These are phyloP conservation scores for Megalops cyprinoides DNA, from an alignment of 2,797 vertebrate species.

Conservation along the genomic window DNA sequence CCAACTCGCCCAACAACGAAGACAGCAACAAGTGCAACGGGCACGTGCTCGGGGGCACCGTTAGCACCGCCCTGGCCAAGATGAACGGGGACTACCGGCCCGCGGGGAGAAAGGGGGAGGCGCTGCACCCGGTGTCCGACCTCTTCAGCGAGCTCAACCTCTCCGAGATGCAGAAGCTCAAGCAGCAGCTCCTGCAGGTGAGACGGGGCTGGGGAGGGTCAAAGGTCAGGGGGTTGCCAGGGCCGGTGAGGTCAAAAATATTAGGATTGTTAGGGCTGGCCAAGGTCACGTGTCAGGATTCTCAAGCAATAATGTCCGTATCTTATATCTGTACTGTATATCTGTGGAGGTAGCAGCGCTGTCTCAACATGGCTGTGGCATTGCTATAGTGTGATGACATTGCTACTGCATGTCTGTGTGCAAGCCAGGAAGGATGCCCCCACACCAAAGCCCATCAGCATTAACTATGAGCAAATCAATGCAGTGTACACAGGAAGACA, in stretches of 20 bases:
- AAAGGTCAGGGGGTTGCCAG: not conserved
- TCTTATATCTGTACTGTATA: no score
- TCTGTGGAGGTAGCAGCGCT: no score
- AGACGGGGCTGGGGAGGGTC: slow-evolving; percentile 41
- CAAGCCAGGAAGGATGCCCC: not conserved
- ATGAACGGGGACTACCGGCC: slow-evolving; percentile 83
- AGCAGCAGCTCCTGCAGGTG: slow-evolving; percentile 97
- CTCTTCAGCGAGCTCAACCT: slow-evolving; percentile 98
- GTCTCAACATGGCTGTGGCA: no score
- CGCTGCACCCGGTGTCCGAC: slow-evolving; percentile 87
- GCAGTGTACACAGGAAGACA: slow-evolving; percentile 2
- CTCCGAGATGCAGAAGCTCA: slow-evolving; percentile 97
- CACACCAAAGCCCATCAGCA: not conserved
- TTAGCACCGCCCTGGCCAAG: slow-evolving; percentile 73
- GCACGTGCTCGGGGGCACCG: slow-evolving; percentile 76
- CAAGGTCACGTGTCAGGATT: no score
- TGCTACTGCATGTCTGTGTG: no score
- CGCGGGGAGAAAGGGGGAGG: slow-evolving; percentile 81
- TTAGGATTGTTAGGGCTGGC: no score
- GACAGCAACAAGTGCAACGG: slow-evolving; percentile 86
- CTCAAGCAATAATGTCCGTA: no score
- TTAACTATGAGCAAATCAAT: slow-evolving; percentile 23
- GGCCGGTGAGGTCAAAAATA: not conserved
- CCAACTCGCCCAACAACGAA: slow-evolving; percentile 80
- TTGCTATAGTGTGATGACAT: not conserved